phyloP scores from a whole-genome alignment of 2,113 vertebrate genomes.

The Turnix velox region DNA sequence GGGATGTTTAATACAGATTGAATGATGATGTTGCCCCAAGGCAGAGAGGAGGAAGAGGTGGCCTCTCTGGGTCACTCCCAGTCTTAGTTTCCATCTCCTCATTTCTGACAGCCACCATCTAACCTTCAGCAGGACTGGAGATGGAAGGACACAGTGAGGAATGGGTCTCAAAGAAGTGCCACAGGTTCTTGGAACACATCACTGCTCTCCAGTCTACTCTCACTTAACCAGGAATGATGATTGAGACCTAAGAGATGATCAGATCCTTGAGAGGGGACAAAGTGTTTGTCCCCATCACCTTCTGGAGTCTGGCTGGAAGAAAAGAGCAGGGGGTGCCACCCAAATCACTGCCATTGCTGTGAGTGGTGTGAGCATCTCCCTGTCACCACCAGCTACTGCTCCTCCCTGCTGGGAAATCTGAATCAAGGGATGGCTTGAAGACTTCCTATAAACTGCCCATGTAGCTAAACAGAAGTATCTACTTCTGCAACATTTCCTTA shows the following conservation, averaged over 20 bases:
- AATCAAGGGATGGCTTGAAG: background rate
- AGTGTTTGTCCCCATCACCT: background rate
- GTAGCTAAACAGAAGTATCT: background rate
- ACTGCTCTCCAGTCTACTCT: background rate
- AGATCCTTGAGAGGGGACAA: background rate
- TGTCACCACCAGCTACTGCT: background rate
- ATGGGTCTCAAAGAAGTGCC: background rate
- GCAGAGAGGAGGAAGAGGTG: background rate
- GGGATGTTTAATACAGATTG: background rate
- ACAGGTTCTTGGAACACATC: background rate
- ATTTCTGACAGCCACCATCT: background rate
- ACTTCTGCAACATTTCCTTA: slow-evolving; percentile 6
- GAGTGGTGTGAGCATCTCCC: background rate
- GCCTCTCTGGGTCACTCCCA: background rate
- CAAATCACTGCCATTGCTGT: background rate
- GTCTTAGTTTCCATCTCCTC: background rate
- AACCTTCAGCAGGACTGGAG: background rate
- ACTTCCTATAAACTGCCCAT: background rate
- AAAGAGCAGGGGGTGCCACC: background rate
- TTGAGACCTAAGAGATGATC: background rate
- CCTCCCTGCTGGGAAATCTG: background rate
- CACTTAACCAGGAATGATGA: background rate
- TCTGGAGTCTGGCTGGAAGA: background rate
- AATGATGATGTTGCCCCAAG: too few relatives aligned
- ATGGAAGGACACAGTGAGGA: background rate